Percentiles rank a stretch among this genome's conserved stretches.
Evolutionary conservation across 1,140 invertebrate genomes (phyloP).

Genomic region (Drosophila rufa): DNA sequence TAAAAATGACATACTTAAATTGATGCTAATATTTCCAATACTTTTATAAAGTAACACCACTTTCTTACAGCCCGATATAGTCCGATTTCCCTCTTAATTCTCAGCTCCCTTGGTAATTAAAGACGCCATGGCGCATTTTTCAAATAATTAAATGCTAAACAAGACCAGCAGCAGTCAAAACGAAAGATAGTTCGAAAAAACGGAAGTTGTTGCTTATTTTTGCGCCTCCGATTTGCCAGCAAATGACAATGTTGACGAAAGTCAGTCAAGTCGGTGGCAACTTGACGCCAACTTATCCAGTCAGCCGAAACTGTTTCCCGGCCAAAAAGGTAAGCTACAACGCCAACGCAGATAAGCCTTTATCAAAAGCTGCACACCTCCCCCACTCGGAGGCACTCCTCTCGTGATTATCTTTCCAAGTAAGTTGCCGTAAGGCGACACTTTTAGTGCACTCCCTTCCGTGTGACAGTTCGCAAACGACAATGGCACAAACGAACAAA

Average conservation of each 20-base stretch:
- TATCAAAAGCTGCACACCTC: slow-evolving; percentile 47
- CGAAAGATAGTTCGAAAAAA: background rate
- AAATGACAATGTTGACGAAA: slow-evolving; percentile 57
- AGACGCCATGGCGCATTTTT: slow-evolving; percentile 40
- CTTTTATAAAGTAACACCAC: background rate
- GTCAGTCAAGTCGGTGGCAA: slow-evolving; percentile 65
- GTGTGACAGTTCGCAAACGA: slow-evolving; percentile 50
- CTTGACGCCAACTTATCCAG: slow-evolving; percentile 64
- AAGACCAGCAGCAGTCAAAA: slow-evolving; percentile 2
- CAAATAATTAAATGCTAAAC: slow-evolving; percentile 62
- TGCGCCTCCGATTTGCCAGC: slow-evolving; percentile 11
- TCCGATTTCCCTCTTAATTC: slow-evolving; percentile 3
- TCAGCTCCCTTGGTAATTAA: slow-evolving; percentile 32
- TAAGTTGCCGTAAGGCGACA: slow-evolving; percentile 64
- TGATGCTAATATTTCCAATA: background rate
- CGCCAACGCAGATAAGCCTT: slow-evolving; percentile 56
- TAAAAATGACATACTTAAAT: no score
- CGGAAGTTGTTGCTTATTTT: slow-evolving; percentile 22
- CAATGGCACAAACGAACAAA: slow-evolving; percentile 39
- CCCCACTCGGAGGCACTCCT: background rate
- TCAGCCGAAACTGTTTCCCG: slow-evolving; percentile 53
- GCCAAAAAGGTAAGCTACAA: slow-evolving; percentile 31
- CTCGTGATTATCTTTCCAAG: slow-evolving; percentile 49
- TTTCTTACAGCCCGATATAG: background rate
- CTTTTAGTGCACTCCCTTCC: slow-evolving; percentile 56